Evolutionary conservation across 2,888 invertebrate genomes (phyloP).

Genomic region (Oscheius sp.): DNA sequence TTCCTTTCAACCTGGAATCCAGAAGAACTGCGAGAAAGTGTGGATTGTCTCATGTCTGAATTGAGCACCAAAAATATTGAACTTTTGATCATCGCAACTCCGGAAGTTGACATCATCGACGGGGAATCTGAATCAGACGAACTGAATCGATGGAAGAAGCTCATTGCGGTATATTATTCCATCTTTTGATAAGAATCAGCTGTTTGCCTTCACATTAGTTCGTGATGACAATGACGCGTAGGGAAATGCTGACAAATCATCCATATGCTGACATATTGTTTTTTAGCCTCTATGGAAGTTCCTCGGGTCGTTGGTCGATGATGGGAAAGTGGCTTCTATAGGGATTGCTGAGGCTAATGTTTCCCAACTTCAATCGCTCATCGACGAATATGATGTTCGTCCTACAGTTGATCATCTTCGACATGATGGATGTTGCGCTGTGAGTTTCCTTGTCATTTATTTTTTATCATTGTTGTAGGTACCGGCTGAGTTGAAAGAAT

Average conservation of each 20-base stretch:
- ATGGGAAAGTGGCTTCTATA: constrained; percentile 57
- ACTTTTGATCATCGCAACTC: constrained; percentile 66
- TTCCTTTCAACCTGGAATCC: constrained; percentile 54
- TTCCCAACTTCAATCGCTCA: constrained; percentile 46
- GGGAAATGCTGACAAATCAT: not conserved
- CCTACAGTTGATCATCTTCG: constrained; percentile 67
- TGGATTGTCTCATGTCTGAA: constrained; percentile 43
- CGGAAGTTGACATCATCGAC: constrained; percentile 52
- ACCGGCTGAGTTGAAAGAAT: constrained; percentile 86
- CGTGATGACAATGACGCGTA: constrained; percentile 8
- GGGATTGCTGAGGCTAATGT: constrained; percentile 68
- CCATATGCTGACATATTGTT: not conserved
- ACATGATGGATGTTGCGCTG: constrained; percentile 68
- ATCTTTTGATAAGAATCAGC: not conserved
- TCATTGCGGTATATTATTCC: not conserved
- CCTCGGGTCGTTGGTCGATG: constrained; percentile 54
- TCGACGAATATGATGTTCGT: constrained; percentile 43
- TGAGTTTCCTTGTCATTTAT: constrained; percentile 35
- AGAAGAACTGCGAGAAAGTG: constrained; percentile 57
- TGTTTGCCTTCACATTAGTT: not conserved
- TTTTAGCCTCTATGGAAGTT: constrained; percentile 54
- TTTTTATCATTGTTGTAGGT: constrained; percentile 71
- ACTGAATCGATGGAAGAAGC: constrained; percentile 42
- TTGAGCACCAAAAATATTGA: constrained; percentile 62
- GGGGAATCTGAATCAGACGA: constrained; percentile 55